Percentiles rank a stretch among this genome's conserved stretches.
Evolutionary conservation across 1,140 invertebrate genomes (phyloP).

Genomic region (Neodiprion lecontei): DNA sequence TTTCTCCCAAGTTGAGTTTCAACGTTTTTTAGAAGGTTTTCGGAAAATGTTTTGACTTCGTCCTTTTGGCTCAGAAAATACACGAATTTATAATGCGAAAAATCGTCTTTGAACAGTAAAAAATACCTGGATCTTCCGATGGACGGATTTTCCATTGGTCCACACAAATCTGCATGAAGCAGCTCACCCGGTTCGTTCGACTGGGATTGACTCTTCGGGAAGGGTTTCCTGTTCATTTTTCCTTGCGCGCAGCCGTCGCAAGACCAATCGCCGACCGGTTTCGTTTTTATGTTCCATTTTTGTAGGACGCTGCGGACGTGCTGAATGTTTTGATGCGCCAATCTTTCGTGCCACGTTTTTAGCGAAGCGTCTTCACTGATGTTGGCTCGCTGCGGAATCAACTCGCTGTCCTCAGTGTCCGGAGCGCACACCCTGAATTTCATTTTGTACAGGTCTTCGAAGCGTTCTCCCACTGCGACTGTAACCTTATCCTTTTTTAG

Average conservation of each 20-base stretch:
- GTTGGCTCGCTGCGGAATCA: background rate
- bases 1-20: conserved; percentile 44
- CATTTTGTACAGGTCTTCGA: conserved; percentile 26
- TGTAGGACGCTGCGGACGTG: conserved; percentile 43
- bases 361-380: background rate
- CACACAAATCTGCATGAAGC: conserved; percentile 37
- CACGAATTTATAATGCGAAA: conserved; percentile 45
- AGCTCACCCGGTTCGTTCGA: conserved; percentile 22
- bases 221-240: conserved; percentile 8
- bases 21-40: conserved; percentile 44
- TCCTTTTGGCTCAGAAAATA: conserved; percentile 53
- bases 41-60: conserved; percentile 44
- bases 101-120: conserved; percentile 53
- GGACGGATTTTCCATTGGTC: conserved; percentile 45
- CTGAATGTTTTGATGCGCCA: conserved; percentile 54
- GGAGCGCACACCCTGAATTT: conserved; percentile 17
- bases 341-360: conserved; percentile 48
- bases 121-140: conserved; percentile 44
- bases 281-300: conserved; percentile 37
- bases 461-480: conserved; percentile 27
- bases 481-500: conserved; percentile 18
- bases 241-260: conserved; percentile 24
- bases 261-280: background rate
- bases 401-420: background rate
- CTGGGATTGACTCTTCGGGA: background rate